Conservation (phyloP, 2,888 invertebrate species). For the Hoplodrina blanda region DNA sequence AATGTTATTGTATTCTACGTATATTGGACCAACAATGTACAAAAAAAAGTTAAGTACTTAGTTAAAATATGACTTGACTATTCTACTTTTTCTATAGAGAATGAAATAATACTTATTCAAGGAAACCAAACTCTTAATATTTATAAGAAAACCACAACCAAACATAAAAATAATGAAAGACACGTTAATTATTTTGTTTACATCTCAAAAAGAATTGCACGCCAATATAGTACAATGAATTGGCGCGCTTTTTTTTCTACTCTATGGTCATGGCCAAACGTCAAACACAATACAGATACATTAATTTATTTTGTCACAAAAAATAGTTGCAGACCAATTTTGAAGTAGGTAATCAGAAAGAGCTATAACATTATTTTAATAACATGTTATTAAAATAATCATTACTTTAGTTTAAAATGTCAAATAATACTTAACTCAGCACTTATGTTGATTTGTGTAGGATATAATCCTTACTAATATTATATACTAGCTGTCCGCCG, state of each 20-base stretch:
- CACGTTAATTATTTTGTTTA: slow-evolving; percentile 15
- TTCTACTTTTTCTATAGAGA: too few species aligned
- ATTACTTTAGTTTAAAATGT: background rate
- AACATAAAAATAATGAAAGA: too few species aligned
- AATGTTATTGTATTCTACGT: too few species aligned
- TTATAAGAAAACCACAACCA: background rate
- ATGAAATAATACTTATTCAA: too few species aligned
- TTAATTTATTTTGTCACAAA: background rate
- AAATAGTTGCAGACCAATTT: background rate
- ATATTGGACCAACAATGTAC: too few species aligned
- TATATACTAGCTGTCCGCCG: too few species aligned
- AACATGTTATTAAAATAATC: background rate
- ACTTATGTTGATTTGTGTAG: background rate
- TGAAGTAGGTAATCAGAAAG: background rate
- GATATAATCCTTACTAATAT: too few species aligned
- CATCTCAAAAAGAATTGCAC: slow-evolving; percentile 15
- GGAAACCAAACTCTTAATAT: too few species aligned
- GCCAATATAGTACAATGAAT: slow-evolving; percentile 6
- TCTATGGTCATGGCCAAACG: slow-evolving; percentile 8
- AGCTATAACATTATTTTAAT: background rate
- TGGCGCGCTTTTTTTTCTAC: slow-evolving; percentile 12
- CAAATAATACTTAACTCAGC: background rate
- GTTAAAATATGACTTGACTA: too few species aligned
- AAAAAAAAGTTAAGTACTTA: too few species aligned
- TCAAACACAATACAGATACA: background rate